Evolutionary conservation across 53 echinoderm and acorn worm genomes (phyloP), one percentile per base, ranked within the genome.

Genomic region (Astropecten irregularis): DNA sequence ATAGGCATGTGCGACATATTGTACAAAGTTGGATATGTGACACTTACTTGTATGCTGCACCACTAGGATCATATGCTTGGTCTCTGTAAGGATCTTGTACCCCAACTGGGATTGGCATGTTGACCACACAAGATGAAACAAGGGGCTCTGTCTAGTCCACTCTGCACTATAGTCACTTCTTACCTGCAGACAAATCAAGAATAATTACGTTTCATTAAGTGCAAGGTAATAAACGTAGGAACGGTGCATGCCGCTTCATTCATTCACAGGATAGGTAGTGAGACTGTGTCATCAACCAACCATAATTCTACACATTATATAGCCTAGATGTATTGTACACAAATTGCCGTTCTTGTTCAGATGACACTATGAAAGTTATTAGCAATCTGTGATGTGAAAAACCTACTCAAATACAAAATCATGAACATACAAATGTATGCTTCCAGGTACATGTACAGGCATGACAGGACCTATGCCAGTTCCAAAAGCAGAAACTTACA

Each of bases 31-130:
- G n/a, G n/a, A n/a, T n/a, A n/a, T n/a, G n/a, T n/a, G n/a, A 2
- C 2, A 74, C 74, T 74, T 26, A 74, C 74, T 74, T 74, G 74
- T 57, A 54, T 35, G 74, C 35, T 55, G 40, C 55, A 22, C 40
- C 37, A 15, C 19, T 19, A 15, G 54, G 74, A 57, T 23, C 40
- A 26, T 53, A 55, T 14, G 74, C 22, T 74, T 25, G 74, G 29
- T 74, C 74, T 55, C 74, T 38, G 74, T 74, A 74, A 39, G 54
- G 74, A 40, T 74, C 57, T 74, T 38, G 53, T 28, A 50, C 74
- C 57, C 74, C 74, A 26, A 74, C 74, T 40, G 74, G 74, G 18
- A 74, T 74, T 31, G 74, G 74, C 74, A 74, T 74, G 74, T 20
- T 74, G 74, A 40, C 74, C 74, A 74, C 74, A 56, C 74, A 38